Percentiles rank a stretch among this genome's conserved stretches.
Conservation (phyloP, 2,113 vertebrate species). For the Vidua chalybeata region DNA sequence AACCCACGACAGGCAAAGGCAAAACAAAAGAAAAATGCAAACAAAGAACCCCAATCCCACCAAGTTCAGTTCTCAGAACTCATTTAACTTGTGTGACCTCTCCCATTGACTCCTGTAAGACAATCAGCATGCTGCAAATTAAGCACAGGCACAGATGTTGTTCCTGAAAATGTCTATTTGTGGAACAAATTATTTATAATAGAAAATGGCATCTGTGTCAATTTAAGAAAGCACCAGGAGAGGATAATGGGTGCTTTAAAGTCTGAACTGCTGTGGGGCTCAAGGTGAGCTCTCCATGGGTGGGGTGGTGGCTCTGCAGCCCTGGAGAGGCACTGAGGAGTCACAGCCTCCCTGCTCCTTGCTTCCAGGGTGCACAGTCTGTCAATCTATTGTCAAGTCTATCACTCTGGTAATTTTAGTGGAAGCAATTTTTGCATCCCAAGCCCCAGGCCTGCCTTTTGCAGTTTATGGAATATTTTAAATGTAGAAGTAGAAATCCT, state of each 20-base stretch:
- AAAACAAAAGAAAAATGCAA: background rate
- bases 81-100: background rate
- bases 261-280: background rate
- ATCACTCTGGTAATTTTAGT: background rate
- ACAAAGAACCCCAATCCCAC: background rate
- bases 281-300: background rate
- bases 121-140: background rate
- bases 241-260: background rate
- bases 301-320: background rate
- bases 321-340: fast-evolving
- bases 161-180: constrained; percentile 31
- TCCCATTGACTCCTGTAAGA: background rate
- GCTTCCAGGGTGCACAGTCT: background rate
- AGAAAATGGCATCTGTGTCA: constrained; percentile 20
- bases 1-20: background rate
- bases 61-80: background rate
- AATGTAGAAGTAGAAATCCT: background rate
- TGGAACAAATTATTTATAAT: constrained; percentile 40
- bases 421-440: background rate
- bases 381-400: background rate
- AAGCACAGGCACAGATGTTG: constrained; percentile 10
- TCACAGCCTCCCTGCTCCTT: background rate
- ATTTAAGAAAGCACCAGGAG: background rate
- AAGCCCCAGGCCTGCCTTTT: background rate
- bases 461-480: background rate